A percentile compares a stretch with the other conserved stretches of the same genome.
Evolutionary conservation across 2,113 vertebrate genomes (phyloP).

Genomic region (Craseonycteris thonglongyai): DNA sequence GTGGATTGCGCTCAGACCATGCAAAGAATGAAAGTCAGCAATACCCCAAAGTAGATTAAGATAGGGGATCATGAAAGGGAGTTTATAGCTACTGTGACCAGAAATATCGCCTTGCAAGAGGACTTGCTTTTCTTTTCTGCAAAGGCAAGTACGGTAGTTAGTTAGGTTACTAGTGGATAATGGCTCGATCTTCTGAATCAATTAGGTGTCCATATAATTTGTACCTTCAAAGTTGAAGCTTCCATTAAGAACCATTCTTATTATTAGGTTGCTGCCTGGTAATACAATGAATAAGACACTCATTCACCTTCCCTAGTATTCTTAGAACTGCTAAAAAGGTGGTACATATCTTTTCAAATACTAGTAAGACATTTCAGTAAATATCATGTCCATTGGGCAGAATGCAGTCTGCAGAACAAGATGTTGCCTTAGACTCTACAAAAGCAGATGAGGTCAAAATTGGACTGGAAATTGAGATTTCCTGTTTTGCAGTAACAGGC

Average conservation of each 20-base stretch:
- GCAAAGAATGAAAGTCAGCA: background rate
- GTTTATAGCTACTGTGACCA: background rate
- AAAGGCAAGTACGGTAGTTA: background rate
- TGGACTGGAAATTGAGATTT: conserved; percentile 21
- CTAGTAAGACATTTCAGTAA: background rate
- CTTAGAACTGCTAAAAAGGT: background rate
- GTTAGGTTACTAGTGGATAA: background rate
- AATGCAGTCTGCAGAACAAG: background rate
- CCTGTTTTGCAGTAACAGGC: conserved; percentile 55
- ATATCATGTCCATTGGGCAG: background rate
- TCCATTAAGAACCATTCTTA: background rate
- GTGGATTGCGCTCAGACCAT: background rate
- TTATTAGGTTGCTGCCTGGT: background rate
- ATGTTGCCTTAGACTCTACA: background rate
- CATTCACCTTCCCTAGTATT: background rate
- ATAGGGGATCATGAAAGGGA: too few relatives aligned
- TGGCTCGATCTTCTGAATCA: background rate
- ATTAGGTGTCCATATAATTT: background rate
- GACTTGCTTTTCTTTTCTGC: background rate
- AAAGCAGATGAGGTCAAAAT: conserved; percentile 18
- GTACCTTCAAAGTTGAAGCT: background rate
- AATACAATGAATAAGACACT: background rate
- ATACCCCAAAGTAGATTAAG: background rate
- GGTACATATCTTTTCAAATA: background rate
- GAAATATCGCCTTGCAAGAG: background rate